phyloP scores from a whole-genome alignment of 1,140 invertebrate genomes.

The Mizuhopecten yessoensis region DNA sequence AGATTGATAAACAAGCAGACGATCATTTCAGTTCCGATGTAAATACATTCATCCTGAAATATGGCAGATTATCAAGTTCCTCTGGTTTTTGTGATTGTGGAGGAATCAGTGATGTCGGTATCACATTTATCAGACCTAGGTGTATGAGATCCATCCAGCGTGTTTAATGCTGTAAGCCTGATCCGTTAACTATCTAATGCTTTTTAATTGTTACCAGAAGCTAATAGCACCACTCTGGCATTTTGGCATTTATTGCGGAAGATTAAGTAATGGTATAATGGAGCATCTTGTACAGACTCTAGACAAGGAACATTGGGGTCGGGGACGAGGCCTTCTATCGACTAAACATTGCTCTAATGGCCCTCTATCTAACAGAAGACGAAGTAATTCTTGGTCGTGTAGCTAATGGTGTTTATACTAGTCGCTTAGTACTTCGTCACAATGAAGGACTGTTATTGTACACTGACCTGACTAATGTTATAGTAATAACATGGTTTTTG shows the following conservation, averaged over 20 bases:
- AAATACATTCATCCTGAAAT: not conserved
- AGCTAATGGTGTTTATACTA: not conserved
- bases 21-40: not conserved
- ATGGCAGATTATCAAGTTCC: not conserved
- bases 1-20: not conserved
- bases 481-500: too few species aligned
- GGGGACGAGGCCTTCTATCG: not conserved
- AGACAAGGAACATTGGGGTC: not conserved
- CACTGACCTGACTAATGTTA: not conserved
- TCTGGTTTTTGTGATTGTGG: not conserved
- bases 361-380: not conserved
- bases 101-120: not conserved
- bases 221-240: not conserved
- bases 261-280: not conserved
- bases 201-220: slow-evolving; percentile 21
- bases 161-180: slow-evolving; percentile 11
- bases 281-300: not conserved
- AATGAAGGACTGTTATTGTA: not conserved
- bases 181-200: slow-evolving; percentile 3
- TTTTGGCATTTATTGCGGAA: not conserved
- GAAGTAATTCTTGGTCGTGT: not conserved
- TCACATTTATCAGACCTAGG: not conserved
- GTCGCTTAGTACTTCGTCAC: not conserved
- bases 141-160: not conserved
- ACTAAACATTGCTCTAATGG: not conserved